Evolutionary conservation across 2,113 vertebrate genomes (phyloP), one percentile per base, ranked within the genome.

Genomic region (Melanerpes formicivorus): DNA sequence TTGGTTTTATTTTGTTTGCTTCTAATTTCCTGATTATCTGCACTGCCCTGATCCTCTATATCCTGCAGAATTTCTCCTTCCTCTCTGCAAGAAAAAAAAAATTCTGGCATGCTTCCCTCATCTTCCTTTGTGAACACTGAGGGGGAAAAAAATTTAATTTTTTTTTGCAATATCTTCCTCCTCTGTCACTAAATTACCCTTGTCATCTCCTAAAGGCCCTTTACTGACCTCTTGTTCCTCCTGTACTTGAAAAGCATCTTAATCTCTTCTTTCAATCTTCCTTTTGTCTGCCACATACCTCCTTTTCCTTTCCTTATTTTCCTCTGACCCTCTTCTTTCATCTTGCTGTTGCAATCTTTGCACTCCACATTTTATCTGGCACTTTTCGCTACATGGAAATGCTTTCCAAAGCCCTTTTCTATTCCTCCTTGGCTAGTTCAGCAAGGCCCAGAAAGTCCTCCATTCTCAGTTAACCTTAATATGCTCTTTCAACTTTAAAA

Each of bases 241-340:
- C 80, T 90, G 72, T 93, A 93, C 85, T 92, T 92, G 89, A 95
- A 97, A 97, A 94, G 92, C 82, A 88, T 85, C 90, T 93, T 95
- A 95, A 95, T 95, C 89, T 96, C 85, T 93, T 95, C 88, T 94
- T 93, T 65, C 52, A 96, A 96, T 97, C 89, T 93, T 93, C 73
- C 80, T 95, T 94, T 94, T 95, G 83, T 93, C 90, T 55, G 81
- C 83, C 63, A 94, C 82, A 69, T 91, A 93, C 71, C 86, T 90
- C 44, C 64, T 84, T 80, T 93, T 76, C 64, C 58, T 96, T 92
- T 91, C 89, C 40, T 65, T 95, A 84, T 88, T 88, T 90, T 90
- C 58, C 48, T 85, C 72, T 84, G 85, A 69, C 50, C 54, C 80
- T 92, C 70, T 79, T 89, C 92, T 95, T 94, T 93, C 83, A 95